A percentile compares a stretch with the other conserved stretches of the same genome.
Conservation (phyloP, 2,888 invertebrate species). For the Troides helena region DNA sequence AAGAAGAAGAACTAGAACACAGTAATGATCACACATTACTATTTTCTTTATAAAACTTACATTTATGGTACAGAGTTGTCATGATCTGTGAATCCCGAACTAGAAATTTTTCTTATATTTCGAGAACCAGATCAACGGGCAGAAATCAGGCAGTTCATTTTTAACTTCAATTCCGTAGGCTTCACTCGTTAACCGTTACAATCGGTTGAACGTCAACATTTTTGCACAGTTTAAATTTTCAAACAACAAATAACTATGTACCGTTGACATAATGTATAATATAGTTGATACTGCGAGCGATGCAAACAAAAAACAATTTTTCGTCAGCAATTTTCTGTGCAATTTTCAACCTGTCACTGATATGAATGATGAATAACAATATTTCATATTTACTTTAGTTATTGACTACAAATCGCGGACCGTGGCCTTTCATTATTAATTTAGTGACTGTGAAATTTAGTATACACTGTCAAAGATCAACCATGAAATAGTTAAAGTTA, state of each 20-base stretch:
- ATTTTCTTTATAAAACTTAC: too few species aligned
- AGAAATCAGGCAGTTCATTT: too few species aligned
- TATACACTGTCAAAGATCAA: neutral
- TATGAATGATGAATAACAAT: conserved; percentile 30
- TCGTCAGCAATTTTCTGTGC: conserved; percentile 27
- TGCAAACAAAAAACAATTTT: conserved; percentile 28
- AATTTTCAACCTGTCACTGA: conserved; percentile 28
- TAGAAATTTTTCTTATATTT: too few species aligned
- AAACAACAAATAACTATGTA: conserved; percentile 5
- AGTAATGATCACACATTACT: too few species aligned
- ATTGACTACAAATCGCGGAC: conserved; percentile 19
- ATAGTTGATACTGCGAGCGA: conserved; percentile 33
- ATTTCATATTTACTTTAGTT: conserved; percentile 26
- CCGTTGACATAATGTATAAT: conserved; percentile 31
- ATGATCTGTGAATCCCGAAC: too few species aligned
- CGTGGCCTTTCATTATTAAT: conserved; percentile 20
- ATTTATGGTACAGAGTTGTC: too few species aligned
- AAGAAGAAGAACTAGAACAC: too few species aligned
- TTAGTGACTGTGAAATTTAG: neutral
- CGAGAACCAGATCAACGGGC: too few species aligned
- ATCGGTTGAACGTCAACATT: neutral
- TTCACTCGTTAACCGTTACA: neutral
- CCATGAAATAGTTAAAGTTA: too few species aligned
- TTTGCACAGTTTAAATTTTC: neutral
- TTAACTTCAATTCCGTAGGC: too few species aligned